Evolutionary conservation across 2,797 vertebrate species (phyloP), one percentile per base, ranked within the genome.

Genomic region (Ctenochaetus hawaiiensis): DNA sequence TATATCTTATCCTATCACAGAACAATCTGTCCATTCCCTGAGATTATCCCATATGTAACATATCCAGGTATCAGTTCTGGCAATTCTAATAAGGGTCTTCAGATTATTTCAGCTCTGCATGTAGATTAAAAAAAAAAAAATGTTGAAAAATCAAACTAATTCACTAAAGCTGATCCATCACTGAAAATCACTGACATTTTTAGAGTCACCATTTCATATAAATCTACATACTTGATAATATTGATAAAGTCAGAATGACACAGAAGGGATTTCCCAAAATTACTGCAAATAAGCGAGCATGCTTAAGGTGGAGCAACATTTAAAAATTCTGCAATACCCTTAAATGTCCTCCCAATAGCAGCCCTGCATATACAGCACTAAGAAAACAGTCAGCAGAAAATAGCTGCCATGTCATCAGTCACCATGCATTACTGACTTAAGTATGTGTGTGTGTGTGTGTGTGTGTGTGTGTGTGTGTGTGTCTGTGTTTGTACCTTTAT

Each of bases 401-500:
- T 26, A 5, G 23, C 39, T 51, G 44, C n/a, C 4, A 7, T 12
- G 18, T 20, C 59, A 22, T n/a, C 22, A 41, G 20, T 60, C 47
- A 57, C 44, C 22, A 23, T 41, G 39, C 30, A 34, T 34, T 34
- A 34, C 30, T 6, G 30, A 34, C 30, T 34, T 41, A 2, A 9
- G 39, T 11, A 2, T 20, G 41, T 44, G 0, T 34, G 39, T 11
- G 9, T 0, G 10, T 11, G 1, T 20, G 41, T 44, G 44, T 18
- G 47, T 3, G n/a, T 23, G 47, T 52, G 53, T 59, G 0, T 69
- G 0, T 81, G 17, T 12, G 2, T 22, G 26, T 34, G 43, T 26
- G 37, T 4, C 9, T 30, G 39, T 51, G 53, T 64, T 0, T 67
- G 0, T 82, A 99, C 98, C 97, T 97, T 98, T 80, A 99, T 96